Evolutionary conservation across 1,140 invertebrate genomes (phyloP), one percentile per base, ranked within the genome.

Genomic region (Drosophila mayri): DNA sequence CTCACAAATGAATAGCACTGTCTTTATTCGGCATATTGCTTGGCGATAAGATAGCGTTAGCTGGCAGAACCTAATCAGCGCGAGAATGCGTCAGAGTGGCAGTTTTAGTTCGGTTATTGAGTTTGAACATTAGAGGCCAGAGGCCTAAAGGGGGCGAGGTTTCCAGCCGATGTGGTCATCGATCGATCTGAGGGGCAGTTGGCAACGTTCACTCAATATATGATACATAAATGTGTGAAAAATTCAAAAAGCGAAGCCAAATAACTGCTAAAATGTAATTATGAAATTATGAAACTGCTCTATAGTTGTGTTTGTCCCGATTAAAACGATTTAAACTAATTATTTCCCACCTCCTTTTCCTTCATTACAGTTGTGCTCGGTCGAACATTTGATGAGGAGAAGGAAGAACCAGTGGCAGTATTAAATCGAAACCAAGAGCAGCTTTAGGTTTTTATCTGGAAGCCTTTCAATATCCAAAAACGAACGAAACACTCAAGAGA

Each of bases 371-470:
- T 84, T 84, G 81, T 49, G 65, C 68, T 90, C 85, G 84, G 77
- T 63, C 85, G 52, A 74, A 81, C 73, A 77, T 87, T 88, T 76
- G 72, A 78, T 84, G 76, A 88, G 76, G 80, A 78, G 79, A 74
- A 75, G 67, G 41, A 64, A 66, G 44, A 67, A 66, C 37, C 55
- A 72, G 73, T 47, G 63, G 76, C 76, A 87, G 76, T 90, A 88
- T 88, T 87, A 88, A 61, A 50, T 47, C 52, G 58, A 76, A 58
- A 44, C 10, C 22, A 4, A 55, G 52, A 63, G 72, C 49, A 71
- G 37, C 47, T 37, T 25, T 54, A 52, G 46, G 40, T 59, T 43
- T 37, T 32, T 25, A 44, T 12, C 6, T 22, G 3, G 12, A 40
- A 58, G 50, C 66, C 70, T 84, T 64, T 62, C 55, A 76, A 80